Evolutionary conservation across 2,797 vertebrate species (phyloP), one percentile per base, ranked within the genome.

Genomic region (Sebastes alutus): DNA sequence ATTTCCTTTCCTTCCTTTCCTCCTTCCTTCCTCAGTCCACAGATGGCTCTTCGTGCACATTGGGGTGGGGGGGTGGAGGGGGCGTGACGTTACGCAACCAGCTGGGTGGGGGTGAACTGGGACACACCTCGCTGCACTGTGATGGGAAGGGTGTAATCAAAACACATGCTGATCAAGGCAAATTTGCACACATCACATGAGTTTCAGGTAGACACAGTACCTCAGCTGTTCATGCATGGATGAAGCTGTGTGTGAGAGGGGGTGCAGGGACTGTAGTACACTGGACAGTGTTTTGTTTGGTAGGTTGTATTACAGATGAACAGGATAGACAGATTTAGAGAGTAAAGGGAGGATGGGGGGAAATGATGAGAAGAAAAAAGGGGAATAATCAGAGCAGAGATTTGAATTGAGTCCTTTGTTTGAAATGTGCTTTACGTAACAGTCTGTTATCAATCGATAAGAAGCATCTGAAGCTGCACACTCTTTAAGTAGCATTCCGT

Each of bases 11-110:
- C 84, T 85, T 81, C 79, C 72, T 87, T 89, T 85, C 78, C 76
- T 86, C 70, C 61, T 85, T 88, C 85, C 91, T 93, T 93, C 92
- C 92, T 81, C 42, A 38, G 75, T 79, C 72, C 81, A 88, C 87
- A 88, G 89, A 92, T 91, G 86, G 78, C 81, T 86, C 75, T 54
- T 38, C 23, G 1, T 79, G 67, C 54, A 49, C 63, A 54, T 42
- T 25, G 54, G 29, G 56, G 62, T 13, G n/a, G 35, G 22, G 27
- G 4, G 35, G 76, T 29, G 23, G 27, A 35, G 13, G 22, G 35
- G 27, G 7, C 1, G 30, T 4, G 54, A 16, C 16, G 70, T 83
- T 83, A 70, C 4, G 3, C 63, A 86, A 83, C 77, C 27, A 54
- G 29, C 25, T 58, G 46, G 30, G 49, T 7, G 5, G 23, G 52